Evolutionary conservation across 2,113 vertebrate genomes (phyloP).

Genomic region (rat (Rattus norvegicus)): DNA sequence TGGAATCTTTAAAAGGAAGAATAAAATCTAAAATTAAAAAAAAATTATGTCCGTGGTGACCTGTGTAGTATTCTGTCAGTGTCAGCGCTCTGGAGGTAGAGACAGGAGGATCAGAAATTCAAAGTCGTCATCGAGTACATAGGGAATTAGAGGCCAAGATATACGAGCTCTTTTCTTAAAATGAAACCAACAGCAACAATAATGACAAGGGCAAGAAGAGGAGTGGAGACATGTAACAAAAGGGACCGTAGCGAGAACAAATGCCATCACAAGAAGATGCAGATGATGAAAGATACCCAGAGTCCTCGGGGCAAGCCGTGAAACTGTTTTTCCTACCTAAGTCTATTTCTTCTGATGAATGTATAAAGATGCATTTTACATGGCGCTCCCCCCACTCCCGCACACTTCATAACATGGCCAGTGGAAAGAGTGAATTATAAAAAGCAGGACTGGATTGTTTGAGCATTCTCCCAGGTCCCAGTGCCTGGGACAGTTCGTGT

Average conservation of each 20-base stretch:
- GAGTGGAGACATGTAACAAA: neutral
- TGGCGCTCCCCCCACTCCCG: neutral
- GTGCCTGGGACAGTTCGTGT: neutral
- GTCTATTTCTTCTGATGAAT: neutral
- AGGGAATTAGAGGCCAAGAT: neutral
- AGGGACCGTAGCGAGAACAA: neutral
- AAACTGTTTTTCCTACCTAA: neutral
- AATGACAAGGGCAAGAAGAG: neutral
- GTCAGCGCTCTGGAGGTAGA: neutral
- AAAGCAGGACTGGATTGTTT: neutral
- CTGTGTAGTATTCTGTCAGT: no score
- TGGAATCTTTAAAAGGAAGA: neutral
- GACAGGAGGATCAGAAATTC: neutral
- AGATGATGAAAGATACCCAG: neutral
- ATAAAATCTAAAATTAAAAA: slow-evolving; percentile 28
- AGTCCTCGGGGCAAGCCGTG: neutral
- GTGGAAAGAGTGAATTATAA: neutral
- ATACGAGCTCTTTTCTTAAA: neutral
- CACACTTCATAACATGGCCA: neutral
- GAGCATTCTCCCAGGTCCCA: neutral
- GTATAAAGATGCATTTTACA: slow-evolving; percentile 3
- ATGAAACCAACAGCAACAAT: neutral
- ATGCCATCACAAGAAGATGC: neutral
- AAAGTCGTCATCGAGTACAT: neutral
- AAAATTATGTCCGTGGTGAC: neutral